Conservation (phyloP, 2,113 vertebrate species). For the Gallinago media region DNA sequence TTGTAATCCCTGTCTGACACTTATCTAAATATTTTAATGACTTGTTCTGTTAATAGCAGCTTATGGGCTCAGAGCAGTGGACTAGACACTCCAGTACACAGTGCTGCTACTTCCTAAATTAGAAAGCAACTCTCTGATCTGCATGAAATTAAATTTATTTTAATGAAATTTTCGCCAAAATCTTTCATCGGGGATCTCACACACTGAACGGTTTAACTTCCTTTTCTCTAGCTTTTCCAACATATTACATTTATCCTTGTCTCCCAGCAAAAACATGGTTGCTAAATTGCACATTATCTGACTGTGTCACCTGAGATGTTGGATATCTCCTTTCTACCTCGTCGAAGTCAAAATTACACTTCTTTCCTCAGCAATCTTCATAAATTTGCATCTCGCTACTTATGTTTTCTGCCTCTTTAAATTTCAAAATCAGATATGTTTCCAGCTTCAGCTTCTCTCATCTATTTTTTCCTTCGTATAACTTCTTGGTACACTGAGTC, state of each 20-base stretch:
- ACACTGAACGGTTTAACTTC: background rate
- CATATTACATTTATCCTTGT: background rate
- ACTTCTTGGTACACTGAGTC: background rate
- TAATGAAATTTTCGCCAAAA: background rate
- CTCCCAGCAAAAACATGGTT: background rate
- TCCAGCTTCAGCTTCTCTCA: background rate
- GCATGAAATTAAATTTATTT: background rate
- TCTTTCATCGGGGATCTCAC: background rate
- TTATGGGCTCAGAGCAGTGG: slow-evolving; percentile 11
- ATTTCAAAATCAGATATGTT: background rate
- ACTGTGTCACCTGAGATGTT: background rate
- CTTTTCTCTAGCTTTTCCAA: background rate
- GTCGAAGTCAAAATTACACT: background rate
- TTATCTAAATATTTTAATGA: slow-evolving; percentile 47
- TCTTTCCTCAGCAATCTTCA: background rate
- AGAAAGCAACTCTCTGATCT: slow-evolving; percentile 16
- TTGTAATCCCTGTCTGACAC: background rate
- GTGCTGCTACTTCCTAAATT: background rate
- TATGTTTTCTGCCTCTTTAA: background rate
- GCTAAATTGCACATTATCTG: background rate
- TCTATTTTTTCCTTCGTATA: background rate
- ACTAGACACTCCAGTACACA: background rate
- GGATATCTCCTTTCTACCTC: background rate
- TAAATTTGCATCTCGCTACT: background rate
- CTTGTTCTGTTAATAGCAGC: background rate